Conservation (phyloP, 2,113 vertebrate genomes). For the Meleagris gallopavo region DNA sequence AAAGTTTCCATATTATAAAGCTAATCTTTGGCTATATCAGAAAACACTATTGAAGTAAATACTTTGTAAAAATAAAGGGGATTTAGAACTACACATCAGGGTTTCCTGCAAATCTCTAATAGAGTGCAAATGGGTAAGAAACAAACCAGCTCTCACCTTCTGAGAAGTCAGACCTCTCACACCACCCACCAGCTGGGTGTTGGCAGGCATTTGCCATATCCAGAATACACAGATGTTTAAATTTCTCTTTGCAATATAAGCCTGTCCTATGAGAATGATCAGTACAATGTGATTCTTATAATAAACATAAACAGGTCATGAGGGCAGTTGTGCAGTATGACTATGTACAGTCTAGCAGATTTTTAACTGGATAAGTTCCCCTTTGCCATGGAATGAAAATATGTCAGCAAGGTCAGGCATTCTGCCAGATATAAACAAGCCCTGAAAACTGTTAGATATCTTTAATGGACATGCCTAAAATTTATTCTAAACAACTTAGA, state of each 20-base stretch:
- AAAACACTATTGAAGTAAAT: background rate
- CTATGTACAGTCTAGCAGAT: background rate
- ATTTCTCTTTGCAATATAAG: background rate
- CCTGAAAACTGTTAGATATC: background rate
- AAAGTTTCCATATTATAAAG: background rate
- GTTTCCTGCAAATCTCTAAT: background rate
- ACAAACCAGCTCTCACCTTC: background rate
- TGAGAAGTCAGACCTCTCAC: background rate
- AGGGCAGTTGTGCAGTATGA: background rate
- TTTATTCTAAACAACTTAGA: background rate
- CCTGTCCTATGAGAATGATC: background rate
- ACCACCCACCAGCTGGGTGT: background rate
- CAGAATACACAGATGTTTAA: background rate
- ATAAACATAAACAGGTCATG: background rate
- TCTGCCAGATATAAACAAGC: background rate
- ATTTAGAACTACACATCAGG: background rate
- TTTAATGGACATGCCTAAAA: background rate
- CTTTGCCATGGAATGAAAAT: background rate
- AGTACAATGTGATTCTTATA: background rate
- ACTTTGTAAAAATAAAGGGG: background rate
- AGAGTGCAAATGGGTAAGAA: background rate
- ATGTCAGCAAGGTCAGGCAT: background rate
- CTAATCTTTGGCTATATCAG: background rate
- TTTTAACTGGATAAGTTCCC: background rate
- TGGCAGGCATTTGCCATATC: background rate